A percentile compares a stretch with the other conserved stretches of the same genome.
phyloP scores from a whole-genome alignment of 2,888 invertebrate species.

The Lasius fuliginosus region DNA sequence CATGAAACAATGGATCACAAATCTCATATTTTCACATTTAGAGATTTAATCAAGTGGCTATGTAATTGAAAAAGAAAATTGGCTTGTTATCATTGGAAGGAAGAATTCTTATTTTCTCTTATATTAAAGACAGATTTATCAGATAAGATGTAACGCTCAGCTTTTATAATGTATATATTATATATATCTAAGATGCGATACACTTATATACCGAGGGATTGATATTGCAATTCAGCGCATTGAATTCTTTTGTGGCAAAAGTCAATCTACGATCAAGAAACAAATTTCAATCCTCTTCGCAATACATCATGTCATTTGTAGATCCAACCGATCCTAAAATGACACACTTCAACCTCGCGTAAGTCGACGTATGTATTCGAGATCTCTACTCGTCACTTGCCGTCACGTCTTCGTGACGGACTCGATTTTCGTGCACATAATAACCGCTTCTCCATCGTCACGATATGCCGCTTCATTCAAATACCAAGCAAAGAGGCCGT shows the following conservation, averaged over 20 bases:
- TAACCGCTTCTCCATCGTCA: slow-evolving; percentile 44
- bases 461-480: slow-evolving; percentile 50
- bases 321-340: slow-evolving; percentile 21
- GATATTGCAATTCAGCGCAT: neutral
- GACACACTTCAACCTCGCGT: slow-evolving; percentile 16
- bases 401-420: slow-evolving; percentile 29
- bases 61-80: slow-evolving; percentile 25
- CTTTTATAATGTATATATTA: neutral
- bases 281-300: slow-evolving; percentile 20
- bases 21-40: neutral
- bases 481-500: neutral
- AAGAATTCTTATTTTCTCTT: neutral
- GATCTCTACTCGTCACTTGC: slow-evolving; percentile 28
- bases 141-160: neutral
- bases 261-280: neutral
- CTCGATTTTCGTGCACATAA: slow-evolving; percentile 63
- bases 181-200: neutral
- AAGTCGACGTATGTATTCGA: slow-evolving; percentile 22
- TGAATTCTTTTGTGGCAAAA: neutral
- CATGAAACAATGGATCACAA: neutral
- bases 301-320: neutral
- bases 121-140: neutral
- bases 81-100: too few relatives aligned
- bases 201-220: too few relatives aligned
- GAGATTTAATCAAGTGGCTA: neutral